phyloP scores from a whole-genome alignment of 2,888 invertebrate genomes.

The Pristionchus mayeri region DNA sequence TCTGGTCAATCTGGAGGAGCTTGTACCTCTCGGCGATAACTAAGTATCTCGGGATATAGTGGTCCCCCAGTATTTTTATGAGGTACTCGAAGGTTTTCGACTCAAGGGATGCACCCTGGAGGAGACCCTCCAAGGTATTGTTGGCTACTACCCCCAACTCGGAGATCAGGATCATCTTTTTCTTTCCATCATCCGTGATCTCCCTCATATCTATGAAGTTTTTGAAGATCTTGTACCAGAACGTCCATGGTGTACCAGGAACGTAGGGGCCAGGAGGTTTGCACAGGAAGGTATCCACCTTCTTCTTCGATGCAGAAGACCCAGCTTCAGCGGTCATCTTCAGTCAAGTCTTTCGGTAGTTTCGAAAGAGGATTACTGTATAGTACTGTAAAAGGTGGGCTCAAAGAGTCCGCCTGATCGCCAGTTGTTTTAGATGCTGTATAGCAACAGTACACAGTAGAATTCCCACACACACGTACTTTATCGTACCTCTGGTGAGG shows the following conservation, averaged over 20 bases:
- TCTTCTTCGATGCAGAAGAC: background rate
- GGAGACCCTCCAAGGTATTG: background rate
- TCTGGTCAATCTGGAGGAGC: background rate
- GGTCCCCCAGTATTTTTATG: background rate
- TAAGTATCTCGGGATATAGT: background rate
- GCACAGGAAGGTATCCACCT: background rate
- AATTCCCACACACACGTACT: too few species aligned
- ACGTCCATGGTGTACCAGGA: background rate
- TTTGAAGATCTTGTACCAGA: conserved; percentile 2
- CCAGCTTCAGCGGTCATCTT: background rate
- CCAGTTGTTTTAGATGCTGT: too few species aligned
- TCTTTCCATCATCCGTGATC: background rate
- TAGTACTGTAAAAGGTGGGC: too few species aligned
- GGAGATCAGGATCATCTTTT: background rate
- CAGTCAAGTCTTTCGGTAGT: background rate
- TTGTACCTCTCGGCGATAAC: background rate
- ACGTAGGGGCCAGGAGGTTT: background rate
- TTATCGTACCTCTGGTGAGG: too few species aligned
- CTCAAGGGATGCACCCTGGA: background rate
- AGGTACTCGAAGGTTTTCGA: background rate
- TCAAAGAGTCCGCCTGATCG: too few species aligned
- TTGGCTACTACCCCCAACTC: background rate
- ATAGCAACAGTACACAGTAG: too few species aligned
- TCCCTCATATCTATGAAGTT: background rate
- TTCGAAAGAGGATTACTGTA: too few species aligned